Evolutionary conservation across 2,888 invertebrate species (phyloP), one percentile per base, ranked within the genome.

Genomic region (Pterostichus niger): DNA sequence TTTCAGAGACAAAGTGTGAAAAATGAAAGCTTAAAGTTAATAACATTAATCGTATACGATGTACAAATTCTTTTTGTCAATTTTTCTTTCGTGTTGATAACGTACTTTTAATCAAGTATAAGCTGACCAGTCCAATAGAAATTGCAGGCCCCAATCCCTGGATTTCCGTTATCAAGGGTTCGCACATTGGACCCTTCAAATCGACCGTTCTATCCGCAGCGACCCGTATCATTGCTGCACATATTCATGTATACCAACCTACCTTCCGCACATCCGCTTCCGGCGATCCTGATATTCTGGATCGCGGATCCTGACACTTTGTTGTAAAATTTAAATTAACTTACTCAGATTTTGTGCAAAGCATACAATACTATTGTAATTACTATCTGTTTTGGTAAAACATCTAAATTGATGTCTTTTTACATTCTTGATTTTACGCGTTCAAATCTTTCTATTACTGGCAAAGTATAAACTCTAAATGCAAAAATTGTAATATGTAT

Each of bases 71-170:
- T n/a, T n/a, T 9, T 54, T 76, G 31, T 9, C 35, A 56, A 77
- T 77, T 61, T 78, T 59, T 56, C 78, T 13, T 49, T 24, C 40
- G 40, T 17, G 59, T 13, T 61, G 78, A 78, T 78, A 78, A 40
- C 15, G 78, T 17, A 61, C 35, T 78, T 78, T 78, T 78, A 78
- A 78, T 78, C 78, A 78, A 61, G 78, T 78, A 78, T 78, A 78
- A 78, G 78, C 78, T 61, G 78, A 44, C n/a, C 40, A 17, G 61
- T 7, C 44, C 59, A 78, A 78, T 78, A 46, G 78, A 13, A 15
- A 44, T 10, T 46, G 44, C 44, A 59, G 46, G 40, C 15, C 59
- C 35, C 40, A 78, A 78, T 78, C 59, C 61, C 78, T 54, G 78
- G 78, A 78, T 78, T 78, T 78, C 46, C 78, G 59, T 78, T 78